Base-by-base conservation (phyloP, 1,140 invertebrate genomes). In the Drosophila pachea region DNA sequence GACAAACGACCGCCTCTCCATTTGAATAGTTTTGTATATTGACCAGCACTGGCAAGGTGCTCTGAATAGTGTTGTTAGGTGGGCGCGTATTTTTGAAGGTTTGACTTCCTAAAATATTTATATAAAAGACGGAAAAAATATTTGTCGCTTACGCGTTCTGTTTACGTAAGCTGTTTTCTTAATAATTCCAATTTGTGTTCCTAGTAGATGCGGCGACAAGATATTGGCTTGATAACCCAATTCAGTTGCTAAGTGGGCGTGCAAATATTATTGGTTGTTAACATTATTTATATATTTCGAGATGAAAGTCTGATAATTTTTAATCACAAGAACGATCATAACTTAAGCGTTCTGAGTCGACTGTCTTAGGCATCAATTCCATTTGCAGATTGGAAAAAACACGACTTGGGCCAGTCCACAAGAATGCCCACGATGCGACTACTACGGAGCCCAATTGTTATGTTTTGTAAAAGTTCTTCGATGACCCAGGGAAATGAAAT, bases 371-470 rank as follows among this genome's bases (percentile, higher is more conserved):
- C 7, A 9, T 64, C 52, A 14, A 29, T 11, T 36, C 22, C 49
- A 7, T 35, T 76, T 73, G 2, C 32, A 89, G 87, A 35, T 87
- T 87, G 3, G 87, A 84, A 2, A 79, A 77, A 32, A 58, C 76
- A 6, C 31, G 53, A 4, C 59, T 89, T 6, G 74, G 73, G 35
- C 9, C 54, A 7, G 49, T 29, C 14, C 89, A 88, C 38, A 62
- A 29, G 3, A 68, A 74, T 29, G 87, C 87, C 0, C 29, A 74
- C 12, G 87, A 89, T 77, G 53, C 52, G 1, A 68, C 72, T 5
- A 40, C 82, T 8, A 42, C 86, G 33, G 81, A 84, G 61, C 38
- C 60, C 14, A 29, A 66, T 6, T 43, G 68, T 29, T 74, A 16
- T 59, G 50, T 7, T 16, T 6, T 14, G 2, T 7, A 7, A 14